Evolutionary conservation across 2,888 invertebrate genomes (phyloP).

Genomic region (Orthonevra nobilis): DNA sequence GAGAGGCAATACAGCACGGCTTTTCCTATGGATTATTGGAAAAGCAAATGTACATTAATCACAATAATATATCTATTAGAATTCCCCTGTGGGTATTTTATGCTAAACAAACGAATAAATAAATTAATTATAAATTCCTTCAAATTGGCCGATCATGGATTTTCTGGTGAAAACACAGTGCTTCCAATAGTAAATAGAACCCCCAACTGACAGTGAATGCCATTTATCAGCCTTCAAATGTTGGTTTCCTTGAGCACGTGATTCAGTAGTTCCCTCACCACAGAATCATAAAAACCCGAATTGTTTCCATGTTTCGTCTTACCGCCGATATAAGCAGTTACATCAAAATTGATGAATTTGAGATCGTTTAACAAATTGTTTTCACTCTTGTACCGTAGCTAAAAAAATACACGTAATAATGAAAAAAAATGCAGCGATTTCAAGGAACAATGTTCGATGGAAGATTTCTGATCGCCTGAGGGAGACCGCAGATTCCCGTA

Average conservation of each 20-base stretch:
- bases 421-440: conserved; percentile 1
- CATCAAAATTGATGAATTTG: conserved; percentile 62
- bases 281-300: background rate
- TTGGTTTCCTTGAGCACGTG: conserved; percentile 39
- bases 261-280: conserved; percentile 54
- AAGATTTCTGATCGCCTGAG: conserved; percentile 28
- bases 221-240: conserved; percentile 48
- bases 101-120: background rate
- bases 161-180: conserved; percentile 32
- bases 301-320: conserved; percentile 24
- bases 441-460: conserved; percentile 19
- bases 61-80: too few species aligned
- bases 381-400: conserved; percentile 14
- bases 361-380: conserved; percentile 66
- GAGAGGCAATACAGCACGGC: too few species aligned
- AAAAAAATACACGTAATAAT: too few species aligned
- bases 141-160: conserved; percentile 7
- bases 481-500: conserved; percentile 47
- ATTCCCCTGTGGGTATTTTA: background rate
- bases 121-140: background rate
- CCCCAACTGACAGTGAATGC: conserved; percentile 15
- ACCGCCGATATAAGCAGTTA: conserved; percentile 39
- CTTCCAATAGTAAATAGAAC: background rate
- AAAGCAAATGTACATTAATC: too few species aligned
- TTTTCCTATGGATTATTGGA: too few species aligned